Evolutionary conservation across 2,113 vertebrate genomes (phyloP).

Genomic region (Sitta europaea): DNA sequence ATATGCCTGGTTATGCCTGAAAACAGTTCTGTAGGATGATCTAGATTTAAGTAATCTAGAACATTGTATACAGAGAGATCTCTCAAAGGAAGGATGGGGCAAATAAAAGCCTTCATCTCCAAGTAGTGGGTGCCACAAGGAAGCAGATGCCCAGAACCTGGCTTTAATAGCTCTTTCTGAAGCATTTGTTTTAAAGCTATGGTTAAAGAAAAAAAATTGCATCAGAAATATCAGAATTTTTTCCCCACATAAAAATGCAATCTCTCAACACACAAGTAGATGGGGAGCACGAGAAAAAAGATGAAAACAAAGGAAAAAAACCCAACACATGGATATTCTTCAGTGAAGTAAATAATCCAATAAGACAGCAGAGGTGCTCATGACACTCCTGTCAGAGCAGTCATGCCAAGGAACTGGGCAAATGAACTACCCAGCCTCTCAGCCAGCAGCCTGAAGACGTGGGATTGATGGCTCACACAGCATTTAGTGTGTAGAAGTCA

Average conservation of each 20-base stretch:
- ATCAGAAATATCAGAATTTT: neutral
- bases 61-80: rapidly evolving
- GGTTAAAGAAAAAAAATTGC: neutral
- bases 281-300: neutral
- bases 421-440: neutral
- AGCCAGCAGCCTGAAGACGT: neutral
- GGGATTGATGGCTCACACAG: neutral
- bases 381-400: neutral
- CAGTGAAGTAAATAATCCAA: neutral
- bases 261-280: neutral
- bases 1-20: neutral
- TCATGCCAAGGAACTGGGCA: neutral
- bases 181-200: neutral
- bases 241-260: neutral
- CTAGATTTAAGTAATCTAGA: neutral
- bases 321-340: neutral
- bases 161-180: neutral
- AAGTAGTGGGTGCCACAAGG: neutral
- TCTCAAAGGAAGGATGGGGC: neutral
- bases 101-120: neutral
- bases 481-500: neutral
- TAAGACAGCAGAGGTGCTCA: neutral
- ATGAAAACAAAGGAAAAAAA: neutral
- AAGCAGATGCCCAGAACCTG: neutral
- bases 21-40: neutral